These are phyloP conservation scores for Chionis minor DNA, from an alignment of 2,113 vertebrate genomes.

Conservation along the genomic window DNA sequence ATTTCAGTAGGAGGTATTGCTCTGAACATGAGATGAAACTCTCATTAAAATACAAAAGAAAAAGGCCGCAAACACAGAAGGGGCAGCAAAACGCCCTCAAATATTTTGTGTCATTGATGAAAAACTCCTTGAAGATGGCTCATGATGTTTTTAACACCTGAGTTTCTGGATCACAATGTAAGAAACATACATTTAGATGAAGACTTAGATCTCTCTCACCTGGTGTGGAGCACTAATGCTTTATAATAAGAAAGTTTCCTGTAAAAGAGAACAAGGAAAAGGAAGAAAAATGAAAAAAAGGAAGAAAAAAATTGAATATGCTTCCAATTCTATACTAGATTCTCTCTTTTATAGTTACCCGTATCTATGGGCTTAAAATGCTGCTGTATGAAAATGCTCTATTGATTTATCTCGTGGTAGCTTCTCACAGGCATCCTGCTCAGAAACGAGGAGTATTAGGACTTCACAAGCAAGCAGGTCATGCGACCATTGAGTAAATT, in stretches of 20 bases:
- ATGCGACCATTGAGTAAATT: neutral
- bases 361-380: neutral
- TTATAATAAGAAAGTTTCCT: neutral
- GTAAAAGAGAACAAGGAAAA: neutral
- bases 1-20: neutral
- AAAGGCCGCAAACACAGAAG: neutral
- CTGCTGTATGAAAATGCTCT: neutral
- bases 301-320: rapidly evolving
- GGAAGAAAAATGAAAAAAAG: neutral
- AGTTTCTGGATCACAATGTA: neutral
- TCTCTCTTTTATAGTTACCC: neutral
- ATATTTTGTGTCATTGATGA: neutral
- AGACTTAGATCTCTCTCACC: neutral
- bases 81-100: neutral
- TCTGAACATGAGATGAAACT: neutral
- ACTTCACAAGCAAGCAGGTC: neutral
- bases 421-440: neutral
- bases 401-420: neutral
- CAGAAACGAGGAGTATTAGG: neutral
- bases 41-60: neutral
- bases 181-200: neutral
- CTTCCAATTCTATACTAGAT: neutral
- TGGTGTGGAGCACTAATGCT: neutral
- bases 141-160: neutral
- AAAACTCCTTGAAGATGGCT: neutral